A percentile compares a stretch with the other conserved stretches of the same genome.
phyloP scores from a whole-genome alignment of 2,113 vertebrate species.

The Dicaeum eximium region DNA sequence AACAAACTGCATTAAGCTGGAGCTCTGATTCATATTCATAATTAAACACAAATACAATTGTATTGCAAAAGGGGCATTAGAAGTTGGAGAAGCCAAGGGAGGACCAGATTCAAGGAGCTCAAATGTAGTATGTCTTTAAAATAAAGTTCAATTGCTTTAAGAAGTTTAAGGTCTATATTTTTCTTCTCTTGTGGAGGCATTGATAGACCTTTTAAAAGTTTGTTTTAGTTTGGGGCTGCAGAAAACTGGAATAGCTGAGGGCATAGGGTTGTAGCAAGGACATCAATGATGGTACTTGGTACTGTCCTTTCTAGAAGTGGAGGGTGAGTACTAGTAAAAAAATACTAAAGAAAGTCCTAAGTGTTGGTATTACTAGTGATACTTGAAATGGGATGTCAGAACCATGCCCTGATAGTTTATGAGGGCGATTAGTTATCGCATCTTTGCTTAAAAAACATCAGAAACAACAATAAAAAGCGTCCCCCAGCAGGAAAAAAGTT shows the following conservation, averaged over 20 bases:
- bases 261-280: not conserved
- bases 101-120: not conserved
- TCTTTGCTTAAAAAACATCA: not conserved
- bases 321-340: not conserved
- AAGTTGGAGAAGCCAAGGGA: not conserved
- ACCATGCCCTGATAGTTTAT: not conserved
- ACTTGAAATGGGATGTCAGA: not conserved
- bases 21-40: not conserved
- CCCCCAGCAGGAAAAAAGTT: not conserved
- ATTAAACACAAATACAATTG: not conserved
- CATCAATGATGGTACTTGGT: not conserved
- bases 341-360: not conserved
- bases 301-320: not conserved
- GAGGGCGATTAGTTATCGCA: not conserved
- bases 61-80: not conserved
- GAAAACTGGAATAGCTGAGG: not conserved
- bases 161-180: not conserved
- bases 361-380: not conserved
- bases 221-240: not conserved
- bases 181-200: not conserved
- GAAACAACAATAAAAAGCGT: not conserved
- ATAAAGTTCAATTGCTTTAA: not conserved
- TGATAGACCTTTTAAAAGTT: not conserved
- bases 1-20: not conserved
- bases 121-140: not conserved